Percentiles rank a stretch among this genome's conserved stretches.
Evolutionary conservation across 2,113 vertebrate genomes (phyloP).

Genomic region (Hystrix cristata): DNA sequence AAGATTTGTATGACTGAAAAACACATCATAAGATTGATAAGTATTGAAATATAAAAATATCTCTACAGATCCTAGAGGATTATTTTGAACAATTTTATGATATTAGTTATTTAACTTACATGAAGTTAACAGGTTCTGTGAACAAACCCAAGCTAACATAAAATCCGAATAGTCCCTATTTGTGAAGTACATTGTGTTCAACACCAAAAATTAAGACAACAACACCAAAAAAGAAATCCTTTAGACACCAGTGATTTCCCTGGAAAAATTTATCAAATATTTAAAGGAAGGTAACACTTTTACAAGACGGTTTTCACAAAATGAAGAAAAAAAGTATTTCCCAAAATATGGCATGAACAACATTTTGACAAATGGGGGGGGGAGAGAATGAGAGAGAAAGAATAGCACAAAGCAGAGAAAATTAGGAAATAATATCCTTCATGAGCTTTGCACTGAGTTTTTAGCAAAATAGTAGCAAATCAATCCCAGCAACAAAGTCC

Average conservation of each 20-base stretch:
- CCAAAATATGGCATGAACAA: neutral
- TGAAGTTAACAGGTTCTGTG: neutral
- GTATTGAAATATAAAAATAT: neutral
- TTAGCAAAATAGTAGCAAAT: neutral
- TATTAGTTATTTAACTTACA: neutral
- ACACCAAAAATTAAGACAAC: neutral
- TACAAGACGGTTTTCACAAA: neutral
- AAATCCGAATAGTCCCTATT: neutral
- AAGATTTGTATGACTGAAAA: neutral
- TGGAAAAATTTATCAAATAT: neutral
- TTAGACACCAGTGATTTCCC: neutral
- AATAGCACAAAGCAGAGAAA: neutral
- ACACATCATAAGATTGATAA: neutral
- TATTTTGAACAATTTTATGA: neutral
- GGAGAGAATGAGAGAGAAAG: neutral
- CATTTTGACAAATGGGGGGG: neutral
- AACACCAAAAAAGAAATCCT: neutral
- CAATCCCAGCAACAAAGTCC: neutral
- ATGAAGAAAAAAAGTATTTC: neutral
- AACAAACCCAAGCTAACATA: neutral
- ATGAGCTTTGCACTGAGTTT: neutral
- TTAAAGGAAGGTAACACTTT: neutral
- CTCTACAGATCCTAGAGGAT: neutral
- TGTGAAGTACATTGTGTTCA: neutral
- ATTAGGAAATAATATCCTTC: neutral